A percentile compares a stretch with the other conserved stretches of the same genome.
Conservation (phyloP, 2,888 invertebrate genomes). For the Corythucha ciliata region DNA sequence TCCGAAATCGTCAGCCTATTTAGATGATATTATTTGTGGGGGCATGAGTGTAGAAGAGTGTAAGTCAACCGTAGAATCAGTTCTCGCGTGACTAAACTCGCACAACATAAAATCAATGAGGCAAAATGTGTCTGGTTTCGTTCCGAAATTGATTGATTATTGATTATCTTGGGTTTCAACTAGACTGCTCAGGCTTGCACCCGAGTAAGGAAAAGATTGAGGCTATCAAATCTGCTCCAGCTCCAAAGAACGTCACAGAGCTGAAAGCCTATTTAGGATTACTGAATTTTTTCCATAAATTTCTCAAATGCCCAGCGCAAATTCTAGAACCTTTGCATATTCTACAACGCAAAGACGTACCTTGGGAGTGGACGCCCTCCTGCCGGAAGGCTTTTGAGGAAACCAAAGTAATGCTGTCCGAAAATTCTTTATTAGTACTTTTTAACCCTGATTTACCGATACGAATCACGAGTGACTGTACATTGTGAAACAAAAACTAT, state of each 20-base stretch:
- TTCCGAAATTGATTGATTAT: neutral
- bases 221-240: neutral
- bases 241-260: neutral
- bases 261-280: constrained; percentile 12
- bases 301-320: constrained; percentile 6
- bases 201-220: neutral
- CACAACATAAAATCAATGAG: neutral
- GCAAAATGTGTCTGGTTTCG: neutral
- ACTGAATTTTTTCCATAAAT: constrained; percentile 20
- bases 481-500: no score
- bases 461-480: no score
- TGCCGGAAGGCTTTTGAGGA: constrained; percentile 3
- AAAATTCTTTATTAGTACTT: constrained; percentile 33
- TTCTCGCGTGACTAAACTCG: neutral
- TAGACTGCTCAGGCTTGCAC: neutral
- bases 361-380: constrained; percentile 7
- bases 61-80: neutral
- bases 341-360: constrained; percentile 11
- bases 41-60: neutral
- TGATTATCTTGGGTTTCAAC: neutral
- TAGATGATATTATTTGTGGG: constrained; percentile 7
- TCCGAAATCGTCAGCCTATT: neutral
- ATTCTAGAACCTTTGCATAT: constrained; percentile 6
- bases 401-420: constrained; percentile 27
- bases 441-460: no score